phyloP scores from a whole-genome alignment of 2,797 vertebrate genomes.

The Syncerus caffer region DNA sequence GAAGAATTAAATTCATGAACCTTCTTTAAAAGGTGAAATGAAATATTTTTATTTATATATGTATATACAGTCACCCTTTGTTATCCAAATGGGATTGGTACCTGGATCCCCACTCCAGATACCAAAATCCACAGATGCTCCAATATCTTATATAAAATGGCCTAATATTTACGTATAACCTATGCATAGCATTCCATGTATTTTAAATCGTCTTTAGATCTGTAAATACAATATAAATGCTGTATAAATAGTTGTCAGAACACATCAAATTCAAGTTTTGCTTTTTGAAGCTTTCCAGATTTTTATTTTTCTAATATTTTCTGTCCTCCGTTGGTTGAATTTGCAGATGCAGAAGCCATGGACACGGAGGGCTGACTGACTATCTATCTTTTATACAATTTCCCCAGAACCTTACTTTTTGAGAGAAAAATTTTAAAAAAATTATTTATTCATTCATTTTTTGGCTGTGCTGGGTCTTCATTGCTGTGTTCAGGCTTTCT shows the following conservation, averaged over 20 bases:
- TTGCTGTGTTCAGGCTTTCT: neutral
- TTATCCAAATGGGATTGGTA: neutral
- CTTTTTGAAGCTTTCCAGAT: neutral
- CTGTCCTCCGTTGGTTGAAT: neutral
- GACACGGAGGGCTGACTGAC: neutral
- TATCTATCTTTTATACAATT: neutral
- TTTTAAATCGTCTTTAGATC: neutral
- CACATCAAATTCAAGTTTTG: neutral
- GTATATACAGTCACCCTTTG: neutral
- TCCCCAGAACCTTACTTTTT: neutral
- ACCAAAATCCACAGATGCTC: neutral
- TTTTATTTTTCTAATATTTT: neutral
- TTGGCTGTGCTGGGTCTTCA: neutral
- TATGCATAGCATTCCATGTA: neutral
- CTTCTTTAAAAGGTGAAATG: neutral
- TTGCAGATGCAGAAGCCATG: neutral
- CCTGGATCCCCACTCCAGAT: neutral
- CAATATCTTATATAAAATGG: neutral
- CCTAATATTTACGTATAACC: neutral
- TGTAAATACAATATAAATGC: neutral
- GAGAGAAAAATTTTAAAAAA: neutral
- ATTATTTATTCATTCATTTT: neutral
- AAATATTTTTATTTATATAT: neutral
- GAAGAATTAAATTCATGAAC: neutral
- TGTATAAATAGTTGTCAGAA: neutral